A percentile compares a stretch with the other conserved stretches of the same genome.
Conservation (phyloP, 2,888 invertebrate species). For the Cheilosia vulpina region DNA sequence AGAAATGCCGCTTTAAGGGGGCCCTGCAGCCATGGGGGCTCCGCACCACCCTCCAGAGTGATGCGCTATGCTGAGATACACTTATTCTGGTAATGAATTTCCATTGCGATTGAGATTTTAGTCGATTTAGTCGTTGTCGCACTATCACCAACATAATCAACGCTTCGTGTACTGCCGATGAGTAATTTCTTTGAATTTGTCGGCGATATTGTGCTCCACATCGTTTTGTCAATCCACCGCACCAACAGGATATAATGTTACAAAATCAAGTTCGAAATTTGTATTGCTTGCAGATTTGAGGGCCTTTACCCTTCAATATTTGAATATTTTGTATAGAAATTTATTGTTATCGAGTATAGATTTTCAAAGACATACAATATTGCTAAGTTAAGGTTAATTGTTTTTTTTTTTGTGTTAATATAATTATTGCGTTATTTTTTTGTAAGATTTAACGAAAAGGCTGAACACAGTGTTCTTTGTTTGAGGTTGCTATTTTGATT, state of each 20-base stretch:
- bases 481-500: slow-evolving; percentile 63
- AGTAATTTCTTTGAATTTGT: slow-evolving; percentile 83
- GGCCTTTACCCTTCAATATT: no score
- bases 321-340: neutral
- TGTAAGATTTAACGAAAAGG: slow-evolving; percentile 65
- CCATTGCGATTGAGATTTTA: slow-evolving; percentile 84
- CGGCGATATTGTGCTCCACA: slow-evolving; percentile 83
- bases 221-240: slow-evolving; percentile 77
- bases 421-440: slow-evolving; percentile 48
- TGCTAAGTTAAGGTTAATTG: slow-evolving; percentile 27
- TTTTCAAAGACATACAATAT: slow-evolving; percentile 7
- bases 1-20: slow-evolving; percentile 86
- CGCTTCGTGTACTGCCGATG: slow-evolving; percentile 82
- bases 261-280: neutral
- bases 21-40: slow-evolving; percentile 84
- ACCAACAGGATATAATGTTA: slow-evolving; percentile 23
- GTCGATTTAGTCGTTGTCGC: slow-evolving; percentile 80
- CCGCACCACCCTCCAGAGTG: slow-evolving; percentile 84
- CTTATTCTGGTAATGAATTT: slow-evolving; percentile 84
- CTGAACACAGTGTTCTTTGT: slow-evolving; percentile 71
- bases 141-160: slow-evolving; percentile 84
- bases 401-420: neutral
- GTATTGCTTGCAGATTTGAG: no score
- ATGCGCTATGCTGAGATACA: slow-evolving; percentile 84
- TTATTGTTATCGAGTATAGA: neutral